These are phyloP conservation scores for Fabriciana adippe DNA, from an alignment of 2,888 invertebrate genomes.

Conservation along the genomic window DNA sequence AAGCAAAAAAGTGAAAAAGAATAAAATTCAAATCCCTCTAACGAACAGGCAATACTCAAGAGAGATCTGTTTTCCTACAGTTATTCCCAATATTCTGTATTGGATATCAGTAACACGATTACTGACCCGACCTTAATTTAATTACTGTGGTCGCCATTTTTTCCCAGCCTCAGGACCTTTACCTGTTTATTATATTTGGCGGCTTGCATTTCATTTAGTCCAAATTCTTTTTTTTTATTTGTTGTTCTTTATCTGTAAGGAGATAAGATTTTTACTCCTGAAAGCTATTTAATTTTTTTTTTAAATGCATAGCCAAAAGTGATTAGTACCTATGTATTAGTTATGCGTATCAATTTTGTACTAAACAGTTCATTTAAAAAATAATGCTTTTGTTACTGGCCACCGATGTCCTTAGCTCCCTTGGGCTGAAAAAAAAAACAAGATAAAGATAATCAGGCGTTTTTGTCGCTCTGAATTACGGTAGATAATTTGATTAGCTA, in stretches of 20 bases:
- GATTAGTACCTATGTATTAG: no score
- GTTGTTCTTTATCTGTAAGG: no score
- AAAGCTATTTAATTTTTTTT: no score
- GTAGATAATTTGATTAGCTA: constrained; percentile 76
- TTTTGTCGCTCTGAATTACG: constrained; percentile 75
- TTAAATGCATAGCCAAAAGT: no score
- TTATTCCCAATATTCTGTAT: constrained; percentile 74
- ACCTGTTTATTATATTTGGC: constrained; percentile 52
- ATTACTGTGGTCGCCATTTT: constrained; percentile 71
- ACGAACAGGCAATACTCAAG: constrained; percentile 77
- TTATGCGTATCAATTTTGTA: constrained; percentile 9
- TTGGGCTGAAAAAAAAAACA: constrained; percentile 59
- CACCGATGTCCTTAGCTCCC: constrained; percentile 61
- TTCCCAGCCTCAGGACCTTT: constrained; percentile 54
- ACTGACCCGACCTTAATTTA: constrained; percentile 80
- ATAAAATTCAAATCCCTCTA: constrained; percentile 77
- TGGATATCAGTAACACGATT: constrained; percentile 80
- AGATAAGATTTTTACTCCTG: no score
- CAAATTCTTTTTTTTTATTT: background rate
- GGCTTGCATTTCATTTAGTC: constrained; percentile 40
- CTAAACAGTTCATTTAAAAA: background rate
- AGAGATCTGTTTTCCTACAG: constrained; percentile 72
- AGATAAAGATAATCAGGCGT: constrained; percentile 71
- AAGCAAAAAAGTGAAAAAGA: constrained; percentile 53
- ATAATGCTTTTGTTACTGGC: constrained; percentile 50